A percentile compares a stretch with the other conserved stretches of the same genome.
phyloP scores from a whole-genome alignment of 2,797 vertebrate genomes.

The Sebastolobus altivelis region DNA sequence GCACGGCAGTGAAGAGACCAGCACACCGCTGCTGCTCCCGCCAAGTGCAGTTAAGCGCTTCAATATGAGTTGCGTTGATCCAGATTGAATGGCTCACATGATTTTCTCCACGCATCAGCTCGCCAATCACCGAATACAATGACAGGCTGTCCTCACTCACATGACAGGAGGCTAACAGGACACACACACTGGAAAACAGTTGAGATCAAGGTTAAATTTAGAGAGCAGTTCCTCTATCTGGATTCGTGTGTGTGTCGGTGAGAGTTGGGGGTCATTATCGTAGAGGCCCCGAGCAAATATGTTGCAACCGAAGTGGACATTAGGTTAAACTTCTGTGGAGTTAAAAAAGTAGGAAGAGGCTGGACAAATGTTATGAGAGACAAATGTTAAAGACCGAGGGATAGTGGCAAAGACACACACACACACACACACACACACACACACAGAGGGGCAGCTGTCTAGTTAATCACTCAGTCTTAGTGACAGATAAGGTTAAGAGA shows the following conservation, averaged over 20 bases:
- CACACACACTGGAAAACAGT: conserved; percentile 63
- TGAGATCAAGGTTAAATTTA: conserved; percentile 83
- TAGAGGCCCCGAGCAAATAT: conserved; percentile 87
- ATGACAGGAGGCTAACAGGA: conserved; percentile 76
- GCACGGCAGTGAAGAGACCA: conserved; percentile 20
- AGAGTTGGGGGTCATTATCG: conserved; percentile 70
- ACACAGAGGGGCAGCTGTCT: conserved; percentile 87
- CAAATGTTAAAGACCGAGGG: conserved; percentile 26
- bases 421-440: conserved; percentile 55
- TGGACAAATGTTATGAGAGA: conserved; percentile 23
- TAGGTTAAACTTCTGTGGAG: conserved; percentile 11
- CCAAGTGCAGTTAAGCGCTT: conserved; percentile 69
- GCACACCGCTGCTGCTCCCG: conserved; percentile 8
- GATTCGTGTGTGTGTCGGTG: conserved; percentile 28
- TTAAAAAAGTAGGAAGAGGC: conserved; percentile 16
- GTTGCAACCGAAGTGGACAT: conserved; percentile 79
- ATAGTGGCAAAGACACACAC: conserved; percentile 36
- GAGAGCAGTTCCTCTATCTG: conserved; percentile 71
- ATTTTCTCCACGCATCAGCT: conserved; percentile 73
- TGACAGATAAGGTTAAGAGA: conserved; percentile 94
- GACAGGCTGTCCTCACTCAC: conserved; percentile 81
- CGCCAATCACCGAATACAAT: conserved; percentile 79
- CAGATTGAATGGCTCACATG: conserved; percentile 76
- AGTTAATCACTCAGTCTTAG: conserved; percentile 87
- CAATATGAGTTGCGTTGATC: conserved; percentile 64